phyloP scores from a whole-genome alignment of 2,113 vertebrate genomes.

The Orientallactaga bullata region DNA sequence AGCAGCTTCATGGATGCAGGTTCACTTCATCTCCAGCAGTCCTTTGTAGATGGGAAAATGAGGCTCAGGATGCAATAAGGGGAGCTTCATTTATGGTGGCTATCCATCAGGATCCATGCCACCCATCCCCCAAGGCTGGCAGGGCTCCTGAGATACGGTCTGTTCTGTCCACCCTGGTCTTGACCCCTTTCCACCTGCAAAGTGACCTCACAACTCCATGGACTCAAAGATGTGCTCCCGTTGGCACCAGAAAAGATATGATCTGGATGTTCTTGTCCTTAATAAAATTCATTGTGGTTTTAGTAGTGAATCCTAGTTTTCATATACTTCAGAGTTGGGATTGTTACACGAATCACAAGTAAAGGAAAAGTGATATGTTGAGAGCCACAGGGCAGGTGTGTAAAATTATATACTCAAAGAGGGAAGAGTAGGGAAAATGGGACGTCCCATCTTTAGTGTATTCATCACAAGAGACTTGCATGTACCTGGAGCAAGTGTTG shows the following conservation, averaged over 20 bases:
- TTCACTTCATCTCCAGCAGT: background rate
- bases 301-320: too few relatives aligned
- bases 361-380: too few relatives aligned
- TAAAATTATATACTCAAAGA: background rate
- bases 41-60: background rate
- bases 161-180: background rate
- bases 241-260: background rate
- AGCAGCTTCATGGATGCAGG: background rate
- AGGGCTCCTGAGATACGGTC: background rate
- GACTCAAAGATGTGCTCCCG: background rate
- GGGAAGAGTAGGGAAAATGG: too few relatives aligned
- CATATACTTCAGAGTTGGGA: background rate
- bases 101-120: background rate
- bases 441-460: background rate
- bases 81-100: background rate
- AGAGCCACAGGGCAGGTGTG: background rate
- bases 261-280: background rate
- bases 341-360: background rate
- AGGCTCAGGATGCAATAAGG: background rate
- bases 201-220: background rate
- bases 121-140: background rate
- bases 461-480: background rate
- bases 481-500: background rate
- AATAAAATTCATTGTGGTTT: accelerated
- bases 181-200: background rate